Conservation (phyloP, 2,113 vertebrate genomes). For the Saiga tatarica region DNA sequence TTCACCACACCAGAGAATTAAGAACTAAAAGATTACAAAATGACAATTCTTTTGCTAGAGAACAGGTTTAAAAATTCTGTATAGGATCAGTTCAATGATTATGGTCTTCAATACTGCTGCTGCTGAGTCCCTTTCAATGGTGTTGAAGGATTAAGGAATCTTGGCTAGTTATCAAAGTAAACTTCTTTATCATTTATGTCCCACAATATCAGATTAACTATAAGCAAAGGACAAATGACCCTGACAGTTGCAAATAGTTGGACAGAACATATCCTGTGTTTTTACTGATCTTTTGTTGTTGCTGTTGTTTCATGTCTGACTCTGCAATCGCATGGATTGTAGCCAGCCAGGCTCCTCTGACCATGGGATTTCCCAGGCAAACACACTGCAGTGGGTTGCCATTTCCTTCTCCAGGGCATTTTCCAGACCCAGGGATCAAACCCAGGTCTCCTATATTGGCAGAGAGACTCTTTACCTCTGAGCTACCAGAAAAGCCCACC, state of each 20-base stretch:
- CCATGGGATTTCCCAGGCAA: not conserved
- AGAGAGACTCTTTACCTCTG: not conserved
- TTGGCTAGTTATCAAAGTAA: not conserved
- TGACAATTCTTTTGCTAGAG: not conserved
- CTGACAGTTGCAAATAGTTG: not conserved
- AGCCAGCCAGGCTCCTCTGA: not conserved
- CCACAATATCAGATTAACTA: not conserved
- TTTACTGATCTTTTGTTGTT: not conserved
- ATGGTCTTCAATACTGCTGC: not conserved
- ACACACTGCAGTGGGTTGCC: not conserved
- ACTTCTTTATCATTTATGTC: not conserved
- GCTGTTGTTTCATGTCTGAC: not conserved
- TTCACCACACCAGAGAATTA: not conserved
- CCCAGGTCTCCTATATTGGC: not conserved
- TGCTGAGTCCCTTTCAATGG: not conserved
- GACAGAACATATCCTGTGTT: not conserved
- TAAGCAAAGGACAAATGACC: not conserved
- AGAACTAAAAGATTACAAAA: conserved; percentile 1
- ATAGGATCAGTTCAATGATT: not conserved
- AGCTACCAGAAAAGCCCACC: not conserved
- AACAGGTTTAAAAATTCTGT: not conserved
- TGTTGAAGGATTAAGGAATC: not conserved
- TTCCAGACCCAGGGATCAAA: not conserved
- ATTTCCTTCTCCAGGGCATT: not conserved
- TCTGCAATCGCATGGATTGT: not conserved